phyloP scores from a whole-genome alignment of 2,888 invertebrate genomes.

The Halictus ligatus region DNA sequence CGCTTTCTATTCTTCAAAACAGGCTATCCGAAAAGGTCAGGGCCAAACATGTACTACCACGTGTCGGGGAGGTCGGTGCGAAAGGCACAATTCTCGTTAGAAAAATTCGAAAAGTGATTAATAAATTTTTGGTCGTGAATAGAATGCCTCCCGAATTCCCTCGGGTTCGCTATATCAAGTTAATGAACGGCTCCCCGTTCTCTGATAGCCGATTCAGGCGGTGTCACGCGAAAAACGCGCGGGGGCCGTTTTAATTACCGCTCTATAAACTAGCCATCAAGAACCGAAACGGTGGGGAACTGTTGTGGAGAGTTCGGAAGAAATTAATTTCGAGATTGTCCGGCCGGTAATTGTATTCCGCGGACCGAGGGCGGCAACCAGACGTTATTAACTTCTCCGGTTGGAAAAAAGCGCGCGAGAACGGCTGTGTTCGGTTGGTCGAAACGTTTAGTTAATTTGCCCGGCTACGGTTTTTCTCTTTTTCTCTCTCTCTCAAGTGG shows the following conservation, averaged over 20 bases:
- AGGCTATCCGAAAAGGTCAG: no score
- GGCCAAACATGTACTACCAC: no score
- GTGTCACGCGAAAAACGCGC: neutral
- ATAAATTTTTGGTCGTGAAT: no score
- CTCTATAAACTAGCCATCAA: neutral
- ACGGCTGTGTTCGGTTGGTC: neutral
- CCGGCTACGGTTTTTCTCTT: neutral
- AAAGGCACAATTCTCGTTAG: no score
- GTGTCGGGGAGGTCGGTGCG: no score
- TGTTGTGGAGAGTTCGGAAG: conserved; percentile 14
- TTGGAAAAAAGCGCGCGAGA: neutral
- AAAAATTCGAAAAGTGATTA: no score
- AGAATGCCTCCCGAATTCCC: neutral
- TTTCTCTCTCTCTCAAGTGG: neutral
- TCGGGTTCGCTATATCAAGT: no score
- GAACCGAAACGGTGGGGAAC: neutral
- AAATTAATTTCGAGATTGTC: conserved; percentile 17
- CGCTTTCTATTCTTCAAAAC: no score
- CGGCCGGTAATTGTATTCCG: neutral
- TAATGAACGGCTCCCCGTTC: neutral
- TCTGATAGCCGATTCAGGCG: neutral
- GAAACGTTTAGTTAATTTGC: conserved; percentile 13
- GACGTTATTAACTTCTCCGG: conserved; percentile 2
- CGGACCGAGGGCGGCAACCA: neutral
- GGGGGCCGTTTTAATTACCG: neutral